Evolutionary conservation across 2,797 vertebrate species (phyloP), one percentile per base, ranked within the genome.

Genomic region (Hippoglossus hippoglossus): DNA sequence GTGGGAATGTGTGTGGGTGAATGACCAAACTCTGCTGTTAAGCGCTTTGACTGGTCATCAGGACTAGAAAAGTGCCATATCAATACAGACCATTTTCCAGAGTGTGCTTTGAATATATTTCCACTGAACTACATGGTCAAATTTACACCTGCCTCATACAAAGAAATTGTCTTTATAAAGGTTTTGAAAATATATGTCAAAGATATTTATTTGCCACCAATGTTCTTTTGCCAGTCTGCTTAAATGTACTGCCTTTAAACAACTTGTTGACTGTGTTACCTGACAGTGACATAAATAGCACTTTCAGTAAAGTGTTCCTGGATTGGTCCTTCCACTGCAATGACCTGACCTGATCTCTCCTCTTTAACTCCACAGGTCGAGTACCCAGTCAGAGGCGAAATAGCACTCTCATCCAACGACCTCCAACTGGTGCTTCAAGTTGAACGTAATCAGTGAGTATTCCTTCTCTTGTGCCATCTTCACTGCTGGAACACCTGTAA

Each of bases 401-500:
- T 95, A 25, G 60, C 71, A 51, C 87, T 95, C 72, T 91, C 92
- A 56, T 93, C 93, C 61, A 70, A n/a, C 10, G 89, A 93, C 85
- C 87, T 94, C 79, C 86, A 93, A 28, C 80, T 95, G 88, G 87
- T 94, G 76, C 89, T 95, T 58, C 88, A 93, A 86, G 90, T 95
- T 56, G 91, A 95, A 67, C 91, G 82, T 16, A 95, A 95, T 90
- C 87, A 91, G 94, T 95, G 87, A 93, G 94, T 94, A 77, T 63
- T 54, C 26, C 19, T 59, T 46, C 15, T 46, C 66, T 73, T 1
- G 0, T 36, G 11, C 52, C 54, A 5, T 34, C 47, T 59, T 50
- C 24, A 9, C 39, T 8, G 18, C 61, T 39, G 36, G 12, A 6
- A 26, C 28, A 16, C 63, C 34, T 73, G 44, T 34, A 70, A 72